Evolutionary conservation across 2,113 vertebrate genomes (phyloP), one percentile per base, ranked within the genome.

Genomic region (Grammomys dolichurus): DNA sequence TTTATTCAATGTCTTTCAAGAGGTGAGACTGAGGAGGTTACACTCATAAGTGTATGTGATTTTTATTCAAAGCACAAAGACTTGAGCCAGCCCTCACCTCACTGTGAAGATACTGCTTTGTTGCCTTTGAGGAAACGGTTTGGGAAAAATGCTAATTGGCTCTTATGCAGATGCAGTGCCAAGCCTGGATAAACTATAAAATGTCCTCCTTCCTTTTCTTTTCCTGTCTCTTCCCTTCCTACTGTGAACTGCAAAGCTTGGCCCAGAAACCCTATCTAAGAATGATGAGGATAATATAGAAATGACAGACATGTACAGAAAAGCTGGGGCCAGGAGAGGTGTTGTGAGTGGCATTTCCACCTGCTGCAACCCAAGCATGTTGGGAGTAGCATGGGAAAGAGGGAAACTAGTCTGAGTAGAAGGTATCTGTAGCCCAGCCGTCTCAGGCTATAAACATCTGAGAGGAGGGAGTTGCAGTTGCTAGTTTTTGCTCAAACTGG

Each of bases 91-190:
- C 3, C 84, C n/a, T 70, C 73, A 72, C 24, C 16, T 95, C 48
- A 81, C 70, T 87, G 70, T 76, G 73, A 84, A 90, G 89, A 91
- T 40, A 78, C 36, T 95, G 56, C 69, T 95, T 95, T 26, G 1
- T 90, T 95, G 20, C 86, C 69, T 95, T 87, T 95, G 46, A 77
- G 69, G 84, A 89, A 54, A 80, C 36, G 46, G 13, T 78, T 86
- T 51, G 28, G 91, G 40, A 43, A 73, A 96, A 56, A 92, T 82
- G 7, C 8, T 81, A n/a, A 86, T 13, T 51, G 78, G 0, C 60
- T 76, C 17, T 73, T 76, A n/a, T 46, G 72, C 28, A 90, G 84
- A 36, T 19, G 58, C 36, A 70, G 28, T 88, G 36, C 56, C 24
- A 93, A 22, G 46, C n/a, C 36, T 56, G 36, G 33, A 48, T 58